Evolutionary conservation across 2,888 invertebrate genomes (phyloP).

Genomic region (Ptilodon capucinus): DNA sequence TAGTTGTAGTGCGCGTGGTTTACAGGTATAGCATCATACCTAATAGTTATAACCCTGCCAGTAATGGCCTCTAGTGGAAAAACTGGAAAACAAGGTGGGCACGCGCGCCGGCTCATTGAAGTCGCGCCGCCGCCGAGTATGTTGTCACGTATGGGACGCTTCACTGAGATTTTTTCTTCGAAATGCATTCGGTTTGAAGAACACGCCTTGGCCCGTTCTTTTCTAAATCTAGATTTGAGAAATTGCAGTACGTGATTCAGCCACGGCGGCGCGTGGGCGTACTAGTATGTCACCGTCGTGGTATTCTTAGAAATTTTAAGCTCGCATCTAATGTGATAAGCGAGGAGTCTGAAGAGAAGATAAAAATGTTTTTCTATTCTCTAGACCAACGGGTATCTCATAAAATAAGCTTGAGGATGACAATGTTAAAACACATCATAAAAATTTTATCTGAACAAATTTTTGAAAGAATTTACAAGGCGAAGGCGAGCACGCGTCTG

Average conservation of each 20-base stretch:
- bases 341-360: conserved; percentile 32
- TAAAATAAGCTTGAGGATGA: conserved; percentile 22
- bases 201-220: conserved; percentile 50
- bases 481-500: conserved; percentile 56
- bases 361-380: conserved; percentile 25
- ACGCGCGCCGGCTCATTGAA: conserved; percentile 55
- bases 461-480: conserved; percentile 60
- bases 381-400: conserved; percentile 15
- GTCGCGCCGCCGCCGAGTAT: conserved; percentile 46
- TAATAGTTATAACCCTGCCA: conserved; percentile 25
- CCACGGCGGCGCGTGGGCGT: conserved; percentile 49
- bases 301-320: conserved; percentile 43
- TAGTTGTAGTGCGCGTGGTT: conserved; percentile 31
- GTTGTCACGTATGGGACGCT: conserved; percentile 61
- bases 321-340: conserved; percentile 40
- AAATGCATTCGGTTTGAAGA: conserved; percentile 64
- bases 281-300: conserved; percentile 40
- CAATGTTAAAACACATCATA: conserved; percentile 40
- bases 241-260: conserved; percentile 66
- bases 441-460: conserved; percentile 49
- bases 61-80: conserved; percentile 39
- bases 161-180: conserved; percentile 55
- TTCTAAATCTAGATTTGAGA: conserved; percentile 69
- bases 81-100: conserved; percentile 52
- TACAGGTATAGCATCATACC: conserved; percentile 26